phyloP scores from a whole-genome alignment of 2,888 invertebrate genomes.

The Oligia latruncula region DNA sequence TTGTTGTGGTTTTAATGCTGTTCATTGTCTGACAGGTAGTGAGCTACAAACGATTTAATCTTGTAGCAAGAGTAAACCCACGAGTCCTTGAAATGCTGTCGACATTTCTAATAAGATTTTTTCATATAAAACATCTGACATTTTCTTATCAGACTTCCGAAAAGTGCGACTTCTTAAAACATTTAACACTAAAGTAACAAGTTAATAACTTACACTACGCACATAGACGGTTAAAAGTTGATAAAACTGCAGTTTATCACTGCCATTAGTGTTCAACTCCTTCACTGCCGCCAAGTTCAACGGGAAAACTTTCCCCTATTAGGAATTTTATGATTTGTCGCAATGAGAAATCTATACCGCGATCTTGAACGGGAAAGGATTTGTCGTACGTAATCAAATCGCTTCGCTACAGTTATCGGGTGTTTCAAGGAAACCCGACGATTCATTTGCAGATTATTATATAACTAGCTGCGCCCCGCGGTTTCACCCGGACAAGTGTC shows the following conservation, averaged over 20 bases:
- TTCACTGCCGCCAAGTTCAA: constrained; percentile 16
- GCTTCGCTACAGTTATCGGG: background rate
- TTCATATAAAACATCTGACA: background rate
- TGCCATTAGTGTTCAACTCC: constrained; percentile 26
- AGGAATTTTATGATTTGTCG: constrained; percentile 36
- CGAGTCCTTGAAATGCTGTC: no score
- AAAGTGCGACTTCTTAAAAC: no score
- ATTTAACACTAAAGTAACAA: background rate
- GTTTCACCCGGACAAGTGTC: no score
- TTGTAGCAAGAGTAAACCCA: no score
- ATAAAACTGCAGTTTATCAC: constrained; percentile 31
- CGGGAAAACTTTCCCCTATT: constrained; percentile 19
- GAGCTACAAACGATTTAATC: no score
- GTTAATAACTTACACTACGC: constrained; percentile 8
- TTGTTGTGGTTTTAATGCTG: no score
- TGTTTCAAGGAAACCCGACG: background rate
- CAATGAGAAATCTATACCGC: constrained; percentile 1
- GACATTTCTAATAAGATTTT: no score
- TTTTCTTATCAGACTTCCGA: background rate
- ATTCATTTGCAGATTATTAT: background rate
- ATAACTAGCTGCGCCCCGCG: no score
- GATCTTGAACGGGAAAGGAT: background rate
- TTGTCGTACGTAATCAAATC: background rate
- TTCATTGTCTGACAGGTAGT: no score
- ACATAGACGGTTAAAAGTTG: constrained; percentile 1